Percentiles rank a stretch among this genome's conserved stretches.
Conservation (phyloP, 2,113 vertebrate species). For the Anseranas semipalmata region DNA sequence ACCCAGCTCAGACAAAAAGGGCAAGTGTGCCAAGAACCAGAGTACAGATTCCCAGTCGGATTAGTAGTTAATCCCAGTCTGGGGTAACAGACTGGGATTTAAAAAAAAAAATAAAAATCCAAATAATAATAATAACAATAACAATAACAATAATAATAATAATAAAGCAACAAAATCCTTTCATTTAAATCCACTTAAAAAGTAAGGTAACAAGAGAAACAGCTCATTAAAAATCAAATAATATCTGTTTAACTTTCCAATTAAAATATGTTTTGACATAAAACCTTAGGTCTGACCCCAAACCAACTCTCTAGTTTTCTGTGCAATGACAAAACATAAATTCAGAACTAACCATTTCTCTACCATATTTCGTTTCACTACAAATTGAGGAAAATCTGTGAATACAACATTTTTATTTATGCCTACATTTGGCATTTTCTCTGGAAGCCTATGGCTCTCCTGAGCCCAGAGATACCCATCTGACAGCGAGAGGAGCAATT, state of each 20-base stretch:
- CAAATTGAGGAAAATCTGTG: background rate
- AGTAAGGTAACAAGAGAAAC: background rate
- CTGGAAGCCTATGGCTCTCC: background rate
- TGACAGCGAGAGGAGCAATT: background rate
- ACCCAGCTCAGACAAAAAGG: background rate
- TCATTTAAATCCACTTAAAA: background rate
- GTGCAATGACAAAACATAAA: background rate
- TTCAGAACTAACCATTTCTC: background rate
- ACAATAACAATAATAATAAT: too few species aligned
- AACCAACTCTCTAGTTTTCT: background rate
- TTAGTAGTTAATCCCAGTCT: too few species aligned
- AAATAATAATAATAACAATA: background rate
- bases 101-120: background rate
- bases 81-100: background rate
- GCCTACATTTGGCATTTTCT: background rate
- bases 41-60: background rate
- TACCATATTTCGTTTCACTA: background rate
- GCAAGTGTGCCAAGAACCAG: accelerated
- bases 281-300: background rate
- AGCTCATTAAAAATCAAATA: background rate
- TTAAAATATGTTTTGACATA: background rate
- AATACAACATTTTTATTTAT: background rate
- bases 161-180: background rate
- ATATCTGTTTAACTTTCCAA: background rate
- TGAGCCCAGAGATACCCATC: too few species aligned